Evolutionary conservation across 2,797 vertebrate genomes (phyloP), one percentile per base, ranked within the genome.

Genomic region (Pachyuromys duprasi): DNA sequence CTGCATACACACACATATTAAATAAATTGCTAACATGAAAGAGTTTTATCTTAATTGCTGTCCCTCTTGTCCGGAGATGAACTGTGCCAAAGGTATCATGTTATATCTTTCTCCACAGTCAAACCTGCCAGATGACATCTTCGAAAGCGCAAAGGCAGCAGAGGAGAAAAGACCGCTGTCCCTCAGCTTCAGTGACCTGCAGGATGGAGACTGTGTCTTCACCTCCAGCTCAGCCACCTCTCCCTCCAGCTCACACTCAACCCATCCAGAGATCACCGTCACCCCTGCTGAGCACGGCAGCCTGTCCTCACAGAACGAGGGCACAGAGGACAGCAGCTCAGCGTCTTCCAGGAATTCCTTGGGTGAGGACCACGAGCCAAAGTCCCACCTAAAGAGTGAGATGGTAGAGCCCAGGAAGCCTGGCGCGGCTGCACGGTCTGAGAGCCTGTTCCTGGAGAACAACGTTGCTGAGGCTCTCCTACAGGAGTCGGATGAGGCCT

Each of bases 61-160:
- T 86, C 7, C 13, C 31, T 92, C 97, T 97, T 94, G 62, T 36
- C 70, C 87, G 90, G 42, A 90, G 53, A 79, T 24, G 15, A 39
- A 62, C 31, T 33, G 53, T 24, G 6, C 67, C 57, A 42, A 20
- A 22, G 5, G 4, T 24, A 18, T 86, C 39, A 1, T 84, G 12
- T 70, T 0, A 96, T 96, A n/a, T 53, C 63, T n/a, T 65, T 53
- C 20, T 96, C 98, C 97, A 74, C 98, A 99, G 99, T 99, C 99
- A 0, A 99, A 99, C 86, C 98, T 99, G 90, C 99, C 99, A 0
- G 99, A 99, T 36, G 99, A 99, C 0, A 98, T 99, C 96, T 99
- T 99, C 88, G 99, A 99, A 96, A 99, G 99, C 0, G 99, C 99
- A 3, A 98, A 98, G 14, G 99, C 97, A 0, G 97, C 99, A 6